These are phyloP conservation scores for Rhadinocentrus ornatus DNA, from an alignment of 2,797 vertebrate species.

Conservation along the genomic window DNA sequence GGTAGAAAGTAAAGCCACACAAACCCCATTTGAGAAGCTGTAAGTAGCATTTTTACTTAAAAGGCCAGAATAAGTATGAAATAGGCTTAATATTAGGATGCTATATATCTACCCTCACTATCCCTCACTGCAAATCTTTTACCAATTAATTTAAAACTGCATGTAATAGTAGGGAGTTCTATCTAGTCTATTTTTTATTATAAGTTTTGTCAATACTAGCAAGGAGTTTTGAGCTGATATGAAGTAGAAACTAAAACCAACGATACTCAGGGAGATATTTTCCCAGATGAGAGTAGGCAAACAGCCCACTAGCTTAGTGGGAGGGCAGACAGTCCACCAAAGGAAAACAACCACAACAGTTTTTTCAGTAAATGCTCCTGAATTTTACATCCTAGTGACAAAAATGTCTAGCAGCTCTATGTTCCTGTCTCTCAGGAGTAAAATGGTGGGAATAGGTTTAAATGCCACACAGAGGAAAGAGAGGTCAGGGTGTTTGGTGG, in stretches of 20 bases:
- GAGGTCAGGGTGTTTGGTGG: slow-evolving; percentile 8
- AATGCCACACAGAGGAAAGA: slow-evolving; percentile 23
- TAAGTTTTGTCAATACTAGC: slow-evolving; percentile 6
- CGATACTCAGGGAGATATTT: slow-evolving; percentile 17
- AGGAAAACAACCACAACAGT: slow-evolving; percentile 3
- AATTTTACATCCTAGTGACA: slow-evolving; percentile 16
- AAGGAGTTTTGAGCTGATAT: not conserved
- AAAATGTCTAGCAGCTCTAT: slow-evolving; percentile 12
- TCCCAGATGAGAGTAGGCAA: slow-evolving; percentile 11
- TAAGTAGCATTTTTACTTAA: not conserved
- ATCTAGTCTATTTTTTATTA: not conserved
- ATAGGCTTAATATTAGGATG: not conserved
- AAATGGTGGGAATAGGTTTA: slow-evolving; percentile 22
- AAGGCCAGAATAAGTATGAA: not conserved
- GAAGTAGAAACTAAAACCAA: slow-evolving; percentile 6
- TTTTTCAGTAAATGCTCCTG: slow-evolving; percentile 12
- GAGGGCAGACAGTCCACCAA: slow-evolving; percentile 2
- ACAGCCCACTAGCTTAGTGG: not conserved
- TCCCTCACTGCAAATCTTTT: not conserved
- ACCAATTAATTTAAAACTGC: not conserved
- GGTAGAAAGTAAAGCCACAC: slow-evolving; percentile 17
- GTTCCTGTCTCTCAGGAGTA: slow-evolving; percentile 10
- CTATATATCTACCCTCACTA: not conserved
- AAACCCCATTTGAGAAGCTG: not conserved
- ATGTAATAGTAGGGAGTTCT: not conserved